Evolutionary conservation across 2,113 vertebrate genomes (phyloP).

Genomic region (Tyto alba): DNA sequence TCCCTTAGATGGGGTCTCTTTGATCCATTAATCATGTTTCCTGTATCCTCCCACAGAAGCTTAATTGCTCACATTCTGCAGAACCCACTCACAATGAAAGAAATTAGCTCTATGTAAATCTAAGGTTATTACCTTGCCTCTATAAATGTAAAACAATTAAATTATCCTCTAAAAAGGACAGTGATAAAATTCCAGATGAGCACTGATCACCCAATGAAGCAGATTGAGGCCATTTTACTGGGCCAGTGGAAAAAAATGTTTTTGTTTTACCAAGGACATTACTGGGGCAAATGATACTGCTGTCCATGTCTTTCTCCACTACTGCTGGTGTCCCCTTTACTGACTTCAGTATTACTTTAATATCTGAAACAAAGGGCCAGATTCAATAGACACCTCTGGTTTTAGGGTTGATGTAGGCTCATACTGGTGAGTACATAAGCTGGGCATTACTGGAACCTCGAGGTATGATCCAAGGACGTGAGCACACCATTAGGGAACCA

Average conservation of each 20-base stretch:
- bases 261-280: neutral
- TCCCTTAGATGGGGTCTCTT: slow-evolving; percentile 46
- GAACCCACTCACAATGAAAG: slow-evolving; percentile 45
- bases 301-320: neutral
- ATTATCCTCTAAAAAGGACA: slow-evolving; percentile 52
- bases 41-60: slow-evolving; percentile 47
- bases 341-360: neutral
- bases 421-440: neutral
- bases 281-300: neutral
- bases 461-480: neutral
- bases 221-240: slow-evolving; percentile 10
- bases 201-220: neutral
- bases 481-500: neutral
- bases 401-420: neutral
- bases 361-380: neutral
- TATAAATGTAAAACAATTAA: slow-evolving; percentile 30
- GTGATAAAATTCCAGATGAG: slow-evolving; percentile 50
- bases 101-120: slow-evolving; percentile 55
- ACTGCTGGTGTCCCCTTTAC: neutral
- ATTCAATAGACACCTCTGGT: neutral
- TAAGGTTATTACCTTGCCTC: slow-evolving; percentile 42
- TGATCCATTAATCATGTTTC: slow-evolving; percentile 60
- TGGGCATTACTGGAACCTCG: neutral
- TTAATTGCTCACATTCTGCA: slow-evolving; percentile 51
- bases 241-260: neutral